Percentiles rank a stretch among this genome's conserved stretches.
These are phyloP conservation scores for Eudyptes chrysolophus DNA, from an alignment of 2,113 vertebrate species.

Conservation along the genomic window DNA sequence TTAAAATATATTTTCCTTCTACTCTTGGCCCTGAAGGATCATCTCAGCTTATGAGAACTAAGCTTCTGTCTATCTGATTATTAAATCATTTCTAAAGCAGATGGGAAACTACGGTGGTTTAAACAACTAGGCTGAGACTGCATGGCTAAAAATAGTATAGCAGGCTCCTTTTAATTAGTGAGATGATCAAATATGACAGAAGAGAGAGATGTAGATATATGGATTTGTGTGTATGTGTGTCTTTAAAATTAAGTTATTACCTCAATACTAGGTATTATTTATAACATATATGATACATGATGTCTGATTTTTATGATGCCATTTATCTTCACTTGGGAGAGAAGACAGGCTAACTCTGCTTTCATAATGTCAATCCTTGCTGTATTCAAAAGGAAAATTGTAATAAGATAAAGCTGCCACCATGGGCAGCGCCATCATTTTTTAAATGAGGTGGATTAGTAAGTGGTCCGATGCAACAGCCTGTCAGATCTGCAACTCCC, in stretches of 20 bases:
- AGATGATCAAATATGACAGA: slow-evolving; percentile 64
- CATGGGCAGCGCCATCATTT: background rate
- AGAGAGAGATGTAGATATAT: slow-evolving; percentile 53
- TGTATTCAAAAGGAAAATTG: slow-evolving; percentile 39
- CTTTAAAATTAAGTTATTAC: slow-evolving; percentile 68
- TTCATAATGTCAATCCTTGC: slow-evolving; percentile 52
- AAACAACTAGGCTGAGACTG: slow-evolving; percentile 57
- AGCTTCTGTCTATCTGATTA: slow-evolving; percentile 62
- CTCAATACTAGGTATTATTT: slow-evolving; percentile 52
- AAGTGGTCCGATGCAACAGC: background rate
- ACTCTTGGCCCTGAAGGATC: slow-evolving; percentile 43
- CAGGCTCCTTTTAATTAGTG: slow-evolving; percentile 63
- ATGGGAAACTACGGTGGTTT: slow-evolving; percentile 54
- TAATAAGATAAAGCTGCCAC: slow-evolving; percentile 44
- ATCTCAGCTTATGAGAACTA: slow-evolving; percentile 52
- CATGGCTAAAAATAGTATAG: slow-evolving; percentile 51
- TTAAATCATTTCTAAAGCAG: slow-evolving; percentile 66
- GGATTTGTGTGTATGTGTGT: slow-evolving; percentile 47
- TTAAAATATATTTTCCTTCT: slow-evolving; percentile 40
- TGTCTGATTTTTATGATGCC: slow-evolving; percentile 62
- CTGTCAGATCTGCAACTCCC: background rate
- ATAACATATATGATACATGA: slow-evolving; percentile 63
- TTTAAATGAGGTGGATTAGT: slow-evolving; percentile 8
- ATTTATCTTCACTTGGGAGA: slow-evolving; percentile 62
- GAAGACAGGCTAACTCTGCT: slow-evolving; percentile 23